Base-by-base conservation (phyloP, 2,888 invertebrate genomes). In the Calephelis perditalis region DNA sequence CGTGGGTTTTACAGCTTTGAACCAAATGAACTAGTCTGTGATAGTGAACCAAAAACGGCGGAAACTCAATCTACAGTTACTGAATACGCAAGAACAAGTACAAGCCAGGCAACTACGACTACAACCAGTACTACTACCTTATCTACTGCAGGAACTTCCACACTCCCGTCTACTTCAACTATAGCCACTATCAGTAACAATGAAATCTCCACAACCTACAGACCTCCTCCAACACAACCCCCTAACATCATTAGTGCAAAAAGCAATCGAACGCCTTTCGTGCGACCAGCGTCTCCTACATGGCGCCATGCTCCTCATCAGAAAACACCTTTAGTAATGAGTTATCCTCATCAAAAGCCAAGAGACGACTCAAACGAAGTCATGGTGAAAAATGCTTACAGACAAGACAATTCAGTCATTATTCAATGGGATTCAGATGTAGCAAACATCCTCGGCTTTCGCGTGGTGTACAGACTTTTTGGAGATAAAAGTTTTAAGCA, bases 351-450 rank as follows among this genome's bases (percentile, higher is more conserved):
- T 40, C 92, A 93, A 67, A 92, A 93, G 73, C 79, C 91, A 3
- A 94, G 94, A 71, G 93, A 92, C 67, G 94, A 94, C 67, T 86
- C 91, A 62, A 94, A 94, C 69, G 96, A 96, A 77, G 96, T 97
- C 35, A 93, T 95, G 67, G 96, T 97, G 44, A 96, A 96, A 79
- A 96, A 95, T 73, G 97, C 97, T 9, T 95, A 95, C 76, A 90
- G 96, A 67, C 95, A 96, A 81, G 97, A 96, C 72, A 96, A 94
- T 78, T 94, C 97, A 0, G 96, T 98, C 26, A 95, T 97, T 71
- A 96, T 98, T 68, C 96, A 97, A 75, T 98, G 97, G 97, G 96
- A 96, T 75, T 96, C 96, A 1, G 95, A 96, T 73, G 95, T 95
- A 10, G 94, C 95, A 0, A 96, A 96, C 76, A 96, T 96, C 72